Evolutionary conservation across 1,140 invertebrate species (phyloP).

Genomic region (Drosophila kepulauana): DNA sequence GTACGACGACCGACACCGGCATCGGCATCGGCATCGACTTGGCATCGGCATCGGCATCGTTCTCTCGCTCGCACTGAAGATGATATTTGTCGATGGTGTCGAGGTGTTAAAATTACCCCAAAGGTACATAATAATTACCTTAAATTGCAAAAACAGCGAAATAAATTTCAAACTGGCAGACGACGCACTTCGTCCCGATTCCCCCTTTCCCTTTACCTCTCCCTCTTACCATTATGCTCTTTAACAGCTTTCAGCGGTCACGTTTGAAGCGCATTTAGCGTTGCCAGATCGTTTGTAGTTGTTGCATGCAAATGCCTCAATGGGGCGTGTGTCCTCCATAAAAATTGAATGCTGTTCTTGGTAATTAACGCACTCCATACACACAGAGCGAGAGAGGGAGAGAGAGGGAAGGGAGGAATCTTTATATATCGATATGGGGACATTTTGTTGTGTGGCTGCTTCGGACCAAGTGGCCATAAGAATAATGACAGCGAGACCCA

Average conservation of each 20-base stretch:
- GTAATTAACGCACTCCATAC: constrained; percentile 61
- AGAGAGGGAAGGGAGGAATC: background rate
- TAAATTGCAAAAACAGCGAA: constrained; percentile 85
- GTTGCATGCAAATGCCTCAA: constrained; percentile 69
- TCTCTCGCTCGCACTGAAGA: constrained; percentile 45
- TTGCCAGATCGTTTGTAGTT: constrained; percentile 61
- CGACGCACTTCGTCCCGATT: constrained; percentile 31
- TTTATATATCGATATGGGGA: constrained; percentile 29
- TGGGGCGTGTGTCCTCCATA: constrained; percentile 79
- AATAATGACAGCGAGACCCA: constrained; percentile 69
- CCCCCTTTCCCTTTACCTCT: background rate
- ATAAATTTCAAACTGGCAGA: constrained; percentile 72
- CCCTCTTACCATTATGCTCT: background rate
- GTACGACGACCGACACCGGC: constrained; percentile 17
- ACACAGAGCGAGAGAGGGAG: background rate
- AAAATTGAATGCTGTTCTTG: constrained; percentile 71
- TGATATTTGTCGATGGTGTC: constrained; percentile 85
- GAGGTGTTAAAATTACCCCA: constrained; percentile 85
- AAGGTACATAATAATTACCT: constrained; percentile 85
- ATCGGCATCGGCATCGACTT: no score
- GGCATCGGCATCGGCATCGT: background rate
- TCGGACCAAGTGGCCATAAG: constrained; percentile 33
- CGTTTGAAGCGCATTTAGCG: constrained; percentile 64
- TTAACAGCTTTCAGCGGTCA: constrained; percentile 53
- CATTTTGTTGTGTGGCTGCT: constrained; percentile 38